Conservation (phyloP, 2,113 vertebrate genomes). For the Microtus montanus region DNA sequence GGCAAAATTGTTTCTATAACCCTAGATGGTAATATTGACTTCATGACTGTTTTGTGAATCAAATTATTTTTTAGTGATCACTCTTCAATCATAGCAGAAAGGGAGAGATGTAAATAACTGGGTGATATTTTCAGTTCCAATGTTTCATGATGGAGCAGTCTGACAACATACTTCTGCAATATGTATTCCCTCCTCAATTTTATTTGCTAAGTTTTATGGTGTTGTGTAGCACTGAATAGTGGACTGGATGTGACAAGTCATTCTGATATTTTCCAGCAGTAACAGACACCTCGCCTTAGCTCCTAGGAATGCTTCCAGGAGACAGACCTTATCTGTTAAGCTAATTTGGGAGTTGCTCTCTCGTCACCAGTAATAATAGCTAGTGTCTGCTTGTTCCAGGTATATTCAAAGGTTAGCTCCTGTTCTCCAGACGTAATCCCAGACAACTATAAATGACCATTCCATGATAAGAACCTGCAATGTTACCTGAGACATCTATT, state of each 20-base stretch:
- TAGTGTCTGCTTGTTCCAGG: background rate
- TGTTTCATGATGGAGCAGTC: background rate
- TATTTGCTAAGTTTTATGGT: conserved; percentile 16
- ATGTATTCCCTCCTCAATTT: background rate
- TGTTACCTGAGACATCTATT: background rate
- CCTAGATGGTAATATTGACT: background rate
- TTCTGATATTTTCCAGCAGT: background rate
- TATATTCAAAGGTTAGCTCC: background rate
- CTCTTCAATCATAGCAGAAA: background rate
- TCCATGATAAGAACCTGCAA: background rate
- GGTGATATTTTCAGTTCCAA: conserved; percentile 24
- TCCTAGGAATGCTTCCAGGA: background rate
- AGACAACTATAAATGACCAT: background rate
- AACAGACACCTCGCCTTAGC: background rate
- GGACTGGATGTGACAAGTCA: background rate
- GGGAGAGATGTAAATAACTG: background rate
- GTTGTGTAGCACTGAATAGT: background rate
- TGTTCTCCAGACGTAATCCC: background rate
- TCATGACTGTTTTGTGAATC: background rate
- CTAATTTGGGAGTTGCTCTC: background rate
- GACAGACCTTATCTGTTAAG: background rate
- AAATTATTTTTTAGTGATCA: background rate
- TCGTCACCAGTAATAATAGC: background rate
- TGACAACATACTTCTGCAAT: background rate
- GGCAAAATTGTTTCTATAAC: background rate